phyloP scores from a whole-genome alignment of 2,113 vertebrate genomes.

The Chrysochloris asiatica region DNA sequence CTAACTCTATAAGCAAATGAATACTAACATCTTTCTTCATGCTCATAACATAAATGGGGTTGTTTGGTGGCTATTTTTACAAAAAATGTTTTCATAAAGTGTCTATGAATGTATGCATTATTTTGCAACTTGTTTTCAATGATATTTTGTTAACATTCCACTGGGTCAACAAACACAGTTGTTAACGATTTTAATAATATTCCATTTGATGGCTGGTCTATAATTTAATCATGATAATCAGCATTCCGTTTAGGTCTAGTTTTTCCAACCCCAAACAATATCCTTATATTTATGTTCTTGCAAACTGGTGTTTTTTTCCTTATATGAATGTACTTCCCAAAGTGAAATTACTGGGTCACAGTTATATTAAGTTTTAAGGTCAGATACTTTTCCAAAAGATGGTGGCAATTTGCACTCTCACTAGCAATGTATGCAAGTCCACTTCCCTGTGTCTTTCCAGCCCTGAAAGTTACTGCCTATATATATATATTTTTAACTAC shows the following conservation, averaged over 20 bases:
- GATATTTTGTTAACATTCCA: not conserved
- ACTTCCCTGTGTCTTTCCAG: not conserved
- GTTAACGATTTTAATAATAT: not conserved
- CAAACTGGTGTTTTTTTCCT: not conserved
- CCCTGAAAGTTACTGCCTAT: not conserved
- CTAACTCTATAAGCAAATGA: not conserved
- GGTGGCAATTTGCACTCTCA: not conserved
- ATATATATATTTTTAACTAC: not conserved
- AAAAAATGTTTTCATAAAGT: not conserved
- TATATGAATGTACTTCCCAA: not conserved
- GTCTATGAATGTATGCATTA: not conserved
- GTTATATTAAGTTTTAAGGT: not conserved
- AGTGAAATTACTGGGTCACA: not conserved
- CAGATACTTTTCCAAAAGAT: conserved; percentile 18
- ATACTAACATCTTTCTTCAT: not conserved
- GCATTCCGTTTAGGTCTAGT: not conserved
- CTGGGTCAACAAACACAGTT: not conserved
- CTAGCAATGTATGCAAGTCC: not conserved
- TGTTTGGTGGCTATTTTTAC: conserved; percentile 4
- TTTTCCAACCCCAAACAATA: conserved; percentile 12
- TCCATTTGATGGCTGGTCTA: not conserved
- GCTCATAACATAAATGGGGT: not conserved
- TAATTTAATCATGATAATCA: not conserved
- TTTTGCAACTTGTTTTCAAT: not conserved
- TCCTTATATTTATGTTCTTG: not conserved